Percentiles rank a stretch among this genome's conserved stretches.
Evolutionary conservation across 1,140 invertebrate genomes (phyloP).

Genomic region (Heliconius eleuchia): DNA sequence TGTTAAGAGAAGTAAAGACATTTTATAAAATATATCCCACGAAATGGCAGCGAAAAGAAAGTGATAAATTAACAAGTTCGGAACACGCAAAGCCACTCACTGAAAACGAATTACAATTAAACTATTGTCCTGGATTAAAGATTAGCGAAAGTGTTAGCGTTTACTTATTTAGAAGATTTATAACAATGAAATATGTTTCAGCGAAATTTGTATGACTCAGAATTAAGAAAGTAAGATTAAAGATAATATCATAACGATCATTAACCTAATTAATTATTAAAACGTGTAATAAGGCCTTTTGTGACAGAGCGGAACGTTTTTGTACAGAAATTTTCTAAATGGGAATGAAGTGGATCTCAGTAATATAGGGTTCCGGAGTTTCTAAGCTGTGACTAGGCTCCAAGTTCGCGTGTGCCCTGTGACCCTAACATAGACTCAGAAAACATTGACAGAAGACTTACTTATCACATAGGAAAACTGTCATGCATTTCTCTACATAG

Average conservation of each 20-base stretch:
- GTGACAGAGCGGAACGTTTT: background rate
- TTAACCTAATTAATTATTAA: background rate
- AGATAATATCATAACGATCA: background rate
- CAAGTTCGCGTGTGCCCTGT: too few relatives aligned
- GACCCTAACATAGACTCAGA: too few relatives aligned
- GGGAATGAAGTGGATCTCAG: too few relatives aligned
- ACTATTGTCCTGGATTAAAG: slow-evolving; percentile 39
- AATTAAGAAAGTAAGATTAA: slow-evolving; percentile 1
- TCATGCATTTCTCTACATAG: background rate
- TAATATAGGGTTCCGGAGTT: too few relatives aligned
- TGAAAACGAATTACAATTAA: slow-evolving; percentile 40
- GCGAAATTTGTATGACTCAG: background rate
- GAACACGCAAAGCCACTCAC: slow-evolving; percentile 32
- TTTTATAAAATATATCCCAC: background rate
- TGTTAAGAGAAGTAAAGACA: background rate
- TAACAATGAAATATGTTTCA: slow-evolving; percentile 20
- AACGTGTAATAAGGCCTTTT: background rate
- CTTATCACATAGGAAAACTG: background rate
- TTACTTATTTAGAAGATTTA: slow-evolving; percentile 22
- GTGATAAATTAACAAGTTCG: slow-evolving; percentile 35
- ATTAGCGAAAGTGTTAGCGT: slow-evolving; percentile 35
- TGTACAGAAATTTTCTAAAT: too few relatives aligned
- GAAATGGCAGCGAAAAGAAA: slow-evolving; percentile 22
- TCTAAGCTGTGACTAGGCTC: too few relatives aligned
- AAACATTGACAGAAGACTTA: too few relatives aligned